Percentiles rank a stretch among this genome's conserved stretches.
Evolutionary conservation across 1,140 invertebrate genomes (phyloP).

Genomic region (Leptoteleia sp.): DNA sequence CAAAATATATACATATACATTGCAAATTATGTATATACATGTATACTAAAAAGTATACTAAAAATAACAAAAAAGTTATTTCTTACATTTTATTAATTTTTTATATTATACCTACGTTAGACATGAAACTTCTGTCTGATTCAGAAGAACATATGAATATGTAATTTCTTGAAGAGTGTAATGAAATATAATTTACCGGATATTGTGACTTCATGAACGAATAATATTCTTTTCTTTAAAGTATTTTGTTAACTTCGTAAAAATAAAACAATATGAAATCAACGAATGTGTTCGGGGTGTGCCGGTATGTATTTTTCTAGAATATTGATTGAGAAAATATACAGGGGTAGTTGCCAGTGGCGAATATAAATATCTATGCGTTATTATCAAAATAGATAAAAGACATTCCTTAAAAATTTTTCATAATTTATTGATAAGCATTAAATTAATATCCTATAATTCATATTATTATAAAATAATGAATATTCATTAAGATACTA

Average conservation of each 20-base stretch:
- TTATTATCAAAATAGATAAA: too few species aligned
- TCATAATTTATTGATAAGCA: slow-evolving; percentile 13
- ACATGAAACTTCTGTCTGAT: too few species aligned
- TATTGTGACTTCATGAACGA: too few species aligned
- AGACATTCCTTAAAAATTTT: neutral
- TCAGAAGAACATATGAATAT: too few species aligned
- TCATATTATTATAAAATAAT: slow-evolving; percentile 13
- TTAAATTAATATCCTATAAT: neutral
- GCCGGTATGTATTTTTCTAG: slow-evolving; percentile 34
- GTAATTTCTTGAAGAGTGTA: too few species aligned
- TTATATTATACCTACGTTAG: too few species aligned
- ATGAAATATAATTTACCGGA: too few species aligned
- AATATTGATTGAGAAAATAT: slow-evolving; percentile 39
- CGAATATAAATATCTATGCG: slow-evolving; percentile 20
- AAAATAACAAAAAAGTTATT: too few species aligned
- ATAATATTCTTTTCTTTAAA: neutral
- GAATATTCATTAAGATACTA: slow-evolving; percentile 17
- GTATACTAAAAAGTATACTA: too few species aligned
- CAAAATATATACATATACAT: too few species aligned
- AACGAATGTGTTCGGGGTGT: slow-evolving; percentile 31
- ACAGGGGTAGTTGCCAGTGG: slow-evolving; percentile 6
- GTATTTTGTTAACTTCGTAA: slow-evolving; percentile 23
- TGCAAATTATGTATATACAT: too few species aligned
- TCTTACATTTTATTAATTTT: too few species aligned
- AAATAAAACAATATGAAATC: slow-evolving; percentile 26